phyloP scores from a whole-genome alignment of 2,113 vertebrate species.

The Microcebus ravelobensis region DNA sequence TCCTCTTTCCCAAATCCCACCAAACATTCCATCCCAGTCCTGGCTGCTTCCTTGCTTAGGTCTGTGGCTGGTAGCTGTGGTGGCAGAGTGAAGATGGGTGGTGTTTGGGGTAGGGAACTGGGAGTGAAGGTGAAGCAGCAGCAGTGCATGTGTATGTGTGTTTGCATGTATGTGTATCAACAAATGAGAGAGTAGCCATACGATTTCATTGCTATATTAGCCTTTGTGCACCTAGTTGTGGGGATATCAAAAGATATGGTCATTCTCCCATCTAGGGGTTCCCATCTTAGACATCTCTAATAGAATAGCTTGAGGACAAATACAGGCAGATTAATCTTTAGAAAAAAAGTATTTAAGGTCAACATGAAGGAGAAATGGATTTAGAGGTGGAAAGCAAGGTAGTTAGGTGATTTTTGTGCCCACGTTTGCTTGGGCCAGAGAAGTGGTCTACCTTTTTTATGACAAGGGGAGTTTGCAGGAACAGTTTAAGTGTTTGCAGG shows the following conservation, averaged over 20 bases:
- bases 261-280: neutral
- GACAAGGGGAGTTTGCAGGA: neutral
- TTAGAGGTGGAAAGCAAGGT: neutral
- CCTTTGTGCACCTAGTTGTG: neutral
- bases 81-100: neutral
- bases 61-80: neutral
- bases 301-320: neutral
- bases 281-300: neutral
- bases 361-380: neutral
- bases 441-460: neutral
- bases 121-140: neutral
- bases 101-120: neutral
- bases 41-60: neutral
- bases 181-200: neutral
- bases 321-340: neutral
- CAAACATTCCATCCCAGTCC: neutral
- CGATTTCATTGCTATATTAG: neutral
- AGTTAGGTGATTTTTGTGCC: neutral
- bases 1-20: neutral
- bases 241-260: neutral
- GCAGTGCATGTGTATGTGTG: neutral
- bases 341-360: neutral
- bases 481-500: neutral
- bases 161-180: fast-evolving
- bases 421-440: neutral